phyloP scores from a whole-genome alignment of 1,140 invertebrate genomes.

The Cherax destructor region DNA sequence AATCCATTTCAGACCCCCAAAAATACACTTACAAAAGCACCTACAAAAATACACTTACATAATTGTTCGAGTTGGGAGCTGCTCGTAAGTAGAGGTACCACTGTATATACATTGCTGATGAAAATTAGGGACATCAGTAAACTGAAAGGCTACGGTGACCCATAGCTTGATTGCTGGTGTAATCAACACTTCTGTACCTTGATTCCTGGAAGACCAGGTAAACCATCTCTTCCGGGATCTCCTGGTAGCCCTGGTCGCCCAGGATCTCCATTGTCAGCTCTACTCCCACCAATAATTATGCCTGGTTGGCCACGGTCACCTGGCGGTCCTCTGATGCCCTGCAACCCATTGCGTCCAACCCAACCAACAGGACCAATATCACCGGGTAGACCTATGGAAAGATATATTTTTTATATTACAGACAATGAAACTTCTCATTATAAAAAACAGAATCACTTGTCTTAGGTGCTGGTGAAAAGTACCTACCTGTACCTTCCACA shows the following conservation, averaged over 20 bases:
- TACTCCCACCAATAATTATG: slow-evolving; percentile 22
- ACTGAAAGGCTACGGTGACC: no score
- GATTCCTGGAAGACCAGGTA: slow-evolving; percentile 37
- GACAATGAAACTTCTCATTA: neutral
- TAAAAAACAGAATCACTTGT: neutral
- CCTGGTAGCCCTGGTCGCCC: slow-evolving; percentile 13
- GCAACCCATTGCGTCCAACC: neutral
- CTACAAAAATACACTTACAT: no score
- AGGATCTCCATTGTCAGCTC: slow-evolving; percentile 36
- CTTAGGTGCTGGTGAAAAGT: no score
- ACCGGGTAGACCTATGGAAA: slow-evolving; percentile 34
- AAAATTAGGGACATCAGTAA: no score
- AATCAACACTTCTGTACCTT: slow-evolving; percentile 24
- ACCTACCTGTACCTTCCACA: no score
- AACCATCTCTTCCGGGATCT: slow-evolving; percentile 22
- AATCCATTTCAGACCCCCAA: no score
- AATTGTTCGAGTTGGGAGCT: no score
- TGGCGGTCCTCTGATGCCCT: slow-evolving; percentile 14
- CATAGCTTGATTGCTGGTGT: no score
- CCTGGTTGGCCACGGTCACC: slow-evolving; percentile 37
- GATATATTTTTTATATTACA: neutral
- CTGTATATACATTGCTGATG: no score
- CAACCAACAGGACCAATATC: slow-evolving; percentile 13
- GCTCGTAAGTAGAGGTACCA: no score
- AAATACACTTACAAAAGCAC: no score